These are phyloP conservation scores for Coranthus polyacanthus DNA, from an alignment of 2,797 vertebrate genomes.

Conservation along the genomic window DNA sequence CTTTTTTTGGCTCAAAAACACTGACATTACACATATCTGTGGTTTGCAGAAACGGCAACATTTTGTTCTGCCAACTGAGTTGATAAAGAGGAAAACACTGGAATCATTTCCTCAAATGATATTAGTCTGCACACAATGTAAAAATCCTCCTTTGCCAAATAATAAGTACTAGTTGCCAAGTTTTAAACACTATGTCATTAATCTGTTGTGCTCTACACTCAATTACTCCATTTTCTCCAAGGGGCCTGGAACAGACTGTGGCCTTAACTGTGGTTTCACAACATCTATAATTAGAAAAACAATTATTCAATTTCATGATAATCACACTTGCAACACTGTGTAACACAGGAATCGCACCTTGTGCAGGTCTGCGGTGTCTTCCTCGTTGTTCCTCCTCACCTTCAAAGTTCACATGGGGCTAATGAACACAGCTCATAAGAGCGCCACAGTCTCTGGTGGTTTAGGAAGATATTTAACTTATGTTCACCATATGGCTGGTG, in stretches of 20 bases:
- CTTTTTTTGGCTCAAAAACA: too few species aligned
- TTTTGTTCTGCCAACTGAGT: too few species aligned
- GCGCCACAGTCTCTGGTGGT: constrained; percentile 55
- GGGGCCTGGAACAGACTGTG: constrained; percentile 65
- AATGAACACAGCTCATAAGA: constrained; percentile 70
- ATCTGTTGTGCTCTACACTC: constrained; percentile 71
- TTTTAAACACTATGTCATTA: constrained; percentile 73
- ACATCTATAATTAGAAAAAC: constrained; percentile 71
- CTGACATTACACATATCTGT: too few species aligned
- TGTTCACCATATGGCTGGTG: constrained; percentile 71
- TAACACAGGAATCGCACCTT: constrained; percentile 32
- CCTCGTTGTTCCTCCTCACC: constrained; percentile 55
- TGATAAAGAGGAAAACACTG: constrained; percentile 48
- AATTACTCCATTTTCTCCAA: constrained; percentile 78
- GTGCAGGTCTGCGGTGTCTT: constrained; percentile 23
- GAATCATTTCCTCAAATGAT: constrained; percentile 71
- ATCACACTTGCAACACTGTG: constrained; percentile 27
- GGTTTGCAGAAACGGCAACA: too few species aligned
- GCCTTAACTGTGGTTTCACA: constrained; percentile 62
- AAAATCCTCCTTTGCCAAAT: constrained; percentile 65
- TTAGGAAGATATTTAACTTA: constrained; percentile 61
- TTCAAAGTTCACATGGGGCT: constrained; percentile 70
- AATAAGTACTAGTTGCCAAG: constrained; percentile 73
- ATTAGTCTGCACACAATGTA: constrained; percentile 52
- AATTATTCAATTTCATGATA: constrained; percentile 65